Evolutionary conservation across 2,888 invertebrate species (phyloP), one percentile per base, ranked within the genome.

Genomic region (Spialia ferax): DNA sequence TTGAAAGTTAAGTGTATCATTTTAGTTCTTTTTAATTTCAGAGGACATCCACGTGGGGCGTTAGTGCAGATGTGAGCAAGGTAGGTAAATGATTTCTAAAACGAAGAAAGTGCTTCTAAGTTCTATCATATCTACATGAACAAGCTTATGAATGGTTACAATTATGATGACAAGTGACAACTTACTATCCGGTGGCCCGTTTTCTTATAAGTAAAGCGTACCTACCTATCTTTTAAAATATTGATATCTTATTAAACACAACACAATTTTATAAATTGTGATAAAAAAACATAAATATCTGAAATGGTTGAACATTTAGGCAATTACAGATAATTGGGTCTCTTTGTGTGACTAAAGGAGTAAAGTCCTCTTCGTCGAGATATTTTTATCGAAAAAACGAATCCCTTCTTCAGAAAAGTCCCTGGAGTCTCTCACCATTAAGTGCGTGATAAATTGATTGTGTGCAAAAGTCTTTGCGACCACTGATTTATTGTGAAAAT

Each of bases 1-100:
- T 23, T 23, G 50, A 23, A 13, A 6, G 5, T 0, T 8, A 2
- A 11, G 2, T n/a, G n/a, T 23, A 7, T 23, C 1, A 52, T 0
- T n/a, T 23, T 20, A 26, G 7, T 23, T 64, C 56, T 42, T 15
- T 7, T 11, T 4, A 45, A 20, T 76, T 64, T 63, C 86, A 93
- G 93, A 84, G 93, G 74, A 91, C 90, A 4, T 76, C 55, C 4
- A 72, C 74, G 52, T 93, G 93, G 93, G 77, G 73, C 23, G 92
- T 91, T 5, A 93, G 92, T 75, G 79, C 76, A 35, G 92, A 93
- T 68, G 80, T 85, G 1, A 71, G 70, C 15, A 89, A 86, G 87
- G 91, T 90, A 86, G 87, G 91, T 90, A 52, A 54, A 2, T 54
- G 26, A 22, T n/a, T 38, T 10, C 5, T 38, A 38, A n/a, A n/a